Evolutionary conservation across 1,140 invertebrate species (phyloP), one percentile per base, ranked within the genome.

Genomic region (Diorhabda sublineata): DNA sequence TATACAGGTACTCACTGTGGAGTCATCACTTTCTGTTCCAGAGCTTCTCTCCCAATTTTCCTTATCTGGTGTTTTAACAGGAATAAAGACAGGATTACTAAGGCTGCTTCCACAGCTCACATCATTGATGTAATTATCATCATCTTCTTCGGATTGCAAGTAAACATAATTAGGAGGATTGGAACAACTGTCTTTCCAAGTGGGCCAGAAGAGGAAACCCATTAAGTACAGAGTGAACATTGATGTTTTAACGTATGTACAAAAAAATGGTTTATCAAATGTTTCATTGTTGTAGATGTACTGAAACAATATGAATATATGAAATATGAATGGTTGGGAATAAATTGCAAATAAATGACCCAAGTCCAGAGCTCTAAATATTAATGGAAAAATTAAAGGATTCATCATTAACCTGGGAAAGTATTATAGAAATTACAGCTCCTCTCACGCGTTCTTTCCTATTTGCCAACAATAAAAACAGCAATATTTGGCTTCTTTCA

Each of bases 211-310:
- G 63, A 92, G 85, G 73, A 95, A 90, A 42, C 93, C 92, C 67
- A 93, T 80, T 61, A 96, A 82, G 80, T 95, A 96, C 41, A 95
- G 80, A 2, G 89, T 88, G 78, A 96, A 95, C 91, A 96, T 91
- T 5, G 90, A 91, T 6, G 92, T 95, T 81, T 95, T 95, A 47
- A 94, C 82, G 80, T 94, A 96, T 5, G 93, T 94, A 73, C 87
- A 94, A 81, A 95, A 96, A 82, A 94, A 95, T 66, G 94, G 93
- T 76, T 95, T 95, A 77, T 92, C 86, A 78, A 87, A 95, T 41
- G 90, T 83, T 77, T 88, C 89, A 83, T 92, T 86, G 72, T 89
- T 86, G 77, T 94, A 95, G 61, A 95, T 87, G 82, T 92, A 94
- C 92, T 96, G 83, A 64, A 87, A 86, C 68, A 52, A 52, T 52